phyloP scores from a whole-genome alignment of 2,888 invertebrate genomes.

The Gnatocerus cornutus region DNA sequence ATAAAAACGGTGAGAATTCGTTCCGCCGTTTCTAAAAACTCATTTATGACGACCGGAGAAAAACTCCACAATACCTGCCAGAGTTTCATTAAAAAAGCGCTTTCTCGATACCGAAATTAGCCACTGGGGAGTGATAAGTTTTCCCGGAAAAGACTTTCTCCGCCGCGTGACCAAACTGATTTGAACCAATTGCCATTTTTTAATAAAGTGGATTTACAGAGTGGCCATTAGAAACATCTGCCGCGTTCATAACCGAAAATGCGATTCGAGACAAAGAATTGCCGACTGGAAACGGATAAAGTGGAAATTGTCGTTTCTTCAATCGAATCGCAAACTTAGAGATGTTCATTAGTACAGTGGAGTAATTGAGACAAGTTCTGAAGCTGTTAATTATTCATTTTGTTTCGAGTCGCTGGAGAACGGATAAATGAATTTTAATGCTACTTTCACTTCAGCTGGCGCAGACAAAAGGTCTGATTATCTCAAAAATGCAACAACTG shows the following conservation, averaged over 20 bases:
- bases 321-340: slow-evolving; percentile 15
- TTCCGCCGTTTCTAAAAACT: background rate
- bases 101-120: slow-evolving; percentile 34
- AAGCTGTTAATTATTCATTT: slow-evolving; percentile 42
- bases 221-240: slow-evolving; percentile 45
- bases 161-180: slow-evolving; percentile 16
- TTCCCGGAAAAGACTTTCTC: slow-evolving; percentile 33
- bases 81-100: slow-evolving; percentile 33
- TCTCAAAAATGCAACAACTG: background rate
- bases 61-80: slow-evolving; percentile 7
- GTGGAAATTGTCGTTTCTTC: slow-evolving; percentile 2
- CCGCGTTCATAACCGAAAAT: slow-evolving; percentile 37
- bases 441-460: slow-evolving; percentile 38
- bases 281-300: slow-evolving; percentile 18
- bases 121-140: slow-evolving; percentile 39
- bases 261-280: slow-evolving; percentile 14
- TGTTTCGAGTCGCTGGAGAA: slow-evolving; percentile 39
- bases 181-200: slow-evolving; percentile 22
- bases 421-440: slow-evolving; percentile 42
- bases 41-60: background rate
- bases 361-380: slow-evolving; percentile 40
- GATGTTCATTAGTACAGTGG: slow-evolving; percentile 32
- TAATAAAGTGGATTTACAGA: slow-evolving; percentile 41
- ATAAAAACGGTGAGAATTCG: background rate
- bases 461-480: slow-evolving; percentile 32